Evolutionary conservation across 2,888 invertebrate genomes (phyloP).

Genomic region (Brenthis hecate): DNA sequence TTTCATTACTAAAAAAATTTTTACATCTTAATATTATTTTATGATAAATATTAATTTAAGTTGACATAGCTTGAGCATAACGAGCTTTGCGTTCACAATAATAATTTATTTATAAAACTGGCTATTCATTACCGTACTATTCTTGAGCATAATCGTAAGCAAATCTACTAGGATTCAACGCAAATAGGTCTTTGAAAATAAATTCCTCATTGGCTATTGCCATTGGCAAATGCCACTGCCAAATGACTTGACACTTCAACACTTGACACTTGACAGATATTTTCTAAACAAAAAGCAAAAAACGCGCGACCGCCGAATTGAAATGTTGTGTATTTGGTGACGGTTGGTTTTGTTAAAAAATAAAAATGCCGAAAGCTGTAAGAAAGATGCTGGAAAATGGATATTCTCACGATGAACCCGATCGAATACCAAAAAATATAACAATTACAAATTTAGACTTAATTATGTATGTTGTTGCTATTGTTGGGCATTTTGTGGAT

Average conservation of each 20-base stretch:
- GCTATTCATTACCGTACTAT: background rate
- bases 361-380: constrained; percentile 61
- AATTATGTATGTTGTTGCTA: constrained; percentile 84
- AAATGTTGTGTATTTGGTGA: constrained; percentile 10
- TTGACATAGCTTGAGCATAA: no score
- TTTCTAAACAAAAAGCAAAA: constrained; percentile 6
- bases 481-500: constrained; percentile 86
- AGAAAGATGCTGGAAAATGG: constrained; percentile 64
- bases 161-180: background rate
- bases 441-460: constrained; percentile 84
- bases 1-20: no score
- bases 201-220: no score
- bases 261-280: background rate
- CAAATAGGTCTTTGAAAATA: background rate
- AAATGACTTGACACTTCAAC: no score
- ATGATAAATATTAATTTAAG: no score
- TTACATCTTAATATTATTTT: no score
- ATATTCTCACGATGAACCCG: constrained; percentile 79
- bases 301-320: constrained; percentile 13
- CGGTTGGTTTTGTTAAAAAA: background rate
- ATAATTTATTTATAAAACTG: background rate
- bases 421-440: constrained; percentile 83
- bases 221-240: background rate
- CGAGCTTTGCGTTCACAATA: no score
- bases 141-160: background rate